phyloP scores from a whole-genome alignment of 2,113 vertebrate species.

The Patagioenas fasciata region DNA sequence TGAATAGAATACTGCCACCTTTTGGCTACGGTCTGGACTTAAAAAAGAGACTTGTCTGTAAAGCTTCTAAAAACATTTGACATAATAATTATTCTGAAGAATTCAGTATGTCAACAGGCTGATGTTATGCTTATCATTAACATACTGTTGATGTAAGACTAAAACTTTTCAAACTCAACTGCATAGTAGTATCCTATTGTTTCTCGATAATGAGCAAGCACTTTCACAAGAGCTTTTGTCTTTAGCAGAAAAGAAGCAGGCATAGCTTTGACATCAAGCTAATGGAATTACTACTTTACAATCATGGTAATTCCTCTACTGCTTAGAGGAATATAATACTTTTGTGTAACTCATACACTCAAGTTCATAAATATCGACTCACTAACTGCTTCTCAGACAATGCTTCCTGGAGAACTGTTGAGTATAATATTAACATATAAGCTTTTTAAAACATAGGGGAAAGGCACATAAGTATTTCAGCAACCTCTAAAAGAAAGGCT shows the following conservation, averaged over 20 bases:
- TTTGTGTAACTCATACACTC: not conserved
- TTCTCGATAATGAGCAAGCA: conserved; percentile 34
- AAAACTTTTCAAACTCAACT: conserved; percentile 18
- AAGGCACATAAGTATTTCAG: not conserved
- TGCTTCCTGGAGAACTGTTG: not conserved
- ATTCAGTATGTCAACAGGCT: not conserved
- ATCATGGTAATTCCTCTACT: not conserved
- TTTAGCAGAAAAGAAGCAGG: not conserved
- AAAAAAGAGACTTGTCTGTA: conserved; percentile 12
- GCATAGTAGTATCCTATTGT: not conserved
- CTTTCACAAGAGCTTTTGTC: conserved; percentile 44
- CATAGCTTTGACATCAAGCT: conserved; percentile 30
- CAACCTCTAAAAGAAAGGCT: not conserved
- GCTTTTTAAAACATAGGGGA: not conserved
- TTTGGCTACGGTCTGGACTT: conserved; percentile 56
- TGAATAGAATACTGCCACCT: conserved; percentile 71
- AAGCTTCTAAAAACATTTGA: not conserved
- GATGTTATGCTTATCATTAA: conserved; percentile 18
- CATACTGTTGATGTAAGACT: not conserved
- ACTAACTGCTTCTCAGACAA: not conserved
- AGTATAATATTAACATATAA: not conserved
- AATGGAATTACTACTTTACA: conserved; percentile 23
- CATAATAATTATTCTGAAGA: not conserved
- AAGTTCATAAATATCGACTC: not conserved
- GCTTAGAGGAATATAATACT: not conserved